Evolutionary conservation across 2,888 invertebrate genomes (phyloP), one percentile per base, ranked within the genome.

Genomic region (Andrena fulva): DNA sequence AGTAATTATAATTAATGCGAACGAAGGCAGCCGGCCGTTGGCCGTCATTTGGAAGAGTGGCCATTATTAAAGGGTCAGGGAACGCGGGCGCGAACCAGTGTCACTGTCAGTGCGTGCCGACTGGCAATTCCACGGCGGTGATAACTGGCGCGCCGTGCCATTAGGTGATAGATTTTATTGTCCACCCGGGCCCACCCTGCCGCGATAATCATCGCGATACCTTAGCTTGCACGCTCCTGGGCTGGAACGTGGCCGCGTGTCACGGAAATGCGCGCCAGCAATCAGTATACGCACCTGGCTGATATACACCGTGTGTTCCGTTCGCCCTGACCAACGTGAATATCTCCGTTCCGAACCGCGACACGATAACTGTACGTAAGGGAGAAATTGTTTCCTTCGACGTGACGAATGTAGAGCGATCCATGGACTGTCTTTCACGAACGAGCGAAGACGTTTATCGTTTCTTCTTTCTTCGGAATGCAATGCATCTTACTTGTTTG

Each of bases 141-240:
- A 89, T 88, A 89, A 84, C 77, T 87, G 75, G 29, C 80, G 73
- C 77, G 64, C 63, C 75, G 70, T 77, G 85, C 80, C 85, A 82
- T 89, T 87, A 88, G 85, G 76, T 71, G 85, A 80, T 85, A 78
- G 87, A 89, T 89, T 89, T 88, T 88, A 89, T 87, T 87, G 87
- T 84, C 76, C 82, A 60, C 56, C 59, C 66, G 62, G 68, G 20
- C 77, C 75, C 74, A 74, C 62, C 84, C 82, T 72, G 20, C 20
- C 69, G 56, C 80, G 88, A 88, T 88, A 83, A 87, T 89, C 80
- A 84, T 88, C 83, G 59, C 69, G 89, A 87, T 89, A 87, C 77
- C 86, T 82, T 86, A 77, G 31, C 71, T 67, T 16, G 27, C 77
- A 77, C 74, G 72, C 48, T 66, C 70, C 75, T 66, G 56, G 42